Base-by-base conservation (phyloP, 2,113 vertebrate species). In the Empidonax alnorum region DNA sequence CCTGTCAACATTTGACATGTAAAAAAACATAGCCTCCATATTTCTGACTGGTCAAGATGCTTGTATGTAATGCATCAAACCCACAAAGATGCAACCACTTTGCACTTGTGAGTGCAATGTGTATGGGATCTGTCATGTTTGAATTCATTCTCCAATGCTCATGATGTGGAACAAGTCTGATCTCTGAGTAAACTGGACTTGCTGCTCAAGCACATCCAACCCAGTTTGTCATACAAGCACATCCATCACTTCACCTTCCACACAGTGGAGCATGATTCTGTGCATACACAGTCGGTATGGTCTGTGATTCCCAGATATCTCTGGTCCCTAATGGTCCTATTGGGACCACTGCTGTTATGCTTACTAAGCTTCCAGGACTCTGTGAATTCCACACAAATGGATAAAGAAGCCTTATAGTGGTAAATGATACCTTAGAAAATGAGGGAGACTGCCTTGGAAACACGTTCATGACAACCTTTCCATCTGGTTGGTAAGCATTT, bases 71-170 rank as follows among this genome's bases (percentile, higher is more conserved):
- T 28, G 19, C 22, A 28, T 27, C 27, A 59, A 53, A 52, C 5
- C 28, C 53, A 55, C 4, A 62, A 69, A 44, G 18, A 58, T 25
- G 9, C 5, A 52, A 53, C 11, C 3, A 7, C 21, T 66, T 68
- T 33, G 52, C 12, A 9, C 12, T 35, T 30, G 5, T 2, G 5
- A 73, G 27, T 31, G 14, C 9, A 37, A 2, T 0, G 0, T 30
- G 4, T 4, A 3, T 8, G 9, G 7, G 7, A 25, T 71, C 84
- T 50, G 4, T 17, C 37, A 50, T 1, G 3, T 39, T 42, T 68
- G 28, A 72, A 56, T 56, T 15, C 14, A 22, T 78, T 39, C 42
- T 35, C 3, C 35, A 47, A 27, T 1, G 1, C 16, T 24, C 14
- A 5, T 9, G 16, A 22, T 12, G 14, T 7, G 13, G 23, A 78